Evolutionary conservation across 2,797 vertebrate species (phyloP).

Genomic region (Streptopelia turtur): DNA sequence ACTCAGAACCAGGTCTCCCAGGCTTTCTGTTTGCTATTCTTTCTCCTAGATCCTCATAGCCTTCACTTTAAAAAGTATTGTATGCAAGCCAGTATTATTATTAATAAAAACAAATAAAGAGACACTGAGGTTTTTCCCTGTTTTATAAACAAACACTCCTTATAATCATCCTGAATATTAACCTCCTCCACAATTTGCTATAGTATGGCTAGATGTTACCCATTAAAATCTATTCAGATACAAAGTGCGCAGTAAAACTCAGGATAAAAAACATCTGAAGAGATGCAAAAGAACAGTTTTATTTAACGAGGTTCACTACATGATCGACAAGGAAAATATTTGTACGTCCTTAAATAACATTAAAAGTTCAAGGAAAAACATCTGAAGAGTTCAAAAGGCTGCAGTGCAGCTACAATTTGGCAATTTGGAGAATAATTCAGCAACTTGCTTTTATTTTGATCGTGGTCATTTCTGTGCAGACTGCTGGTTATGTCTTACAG

Average conservation of each 20-base stretch:
- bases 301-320: not conserved
- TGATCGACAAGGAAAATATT: not conserved
- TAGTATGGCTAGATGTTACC: not conserved
- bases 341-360: not conserved
- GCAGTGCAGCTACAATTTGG: not conserved
- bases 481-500: not conserved
- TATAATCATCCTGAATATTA: not conserved
- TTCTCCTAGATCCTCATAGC: not conserved
- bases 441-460: not conserved
- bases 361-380: not conserved
- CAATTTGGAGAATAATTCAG: not conserved
- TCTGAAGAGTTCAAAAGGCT: not conserved
- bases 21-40: not conserved
- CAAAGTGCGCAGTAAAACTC: not conserved
- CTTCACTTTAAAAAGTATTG: not conserved
- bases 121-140: not conserved
- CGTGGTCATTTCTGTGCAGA: not conserved
- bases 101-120: constrained; percentile 1
- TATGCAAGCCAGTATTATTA: not conserved
- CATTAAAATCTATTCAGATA: not conserved
- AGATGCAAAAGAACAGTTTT: not conserved
- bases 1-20: not conserved
- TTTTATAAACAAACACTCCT: constrained; percentile 12
- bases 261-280: not conserved
- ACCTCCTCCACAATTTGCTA: not conserved